Evolutionary conservation across 1,140 invertebrate species (phyloP).

Genomic region (Plodia interpunctella): DNA sequence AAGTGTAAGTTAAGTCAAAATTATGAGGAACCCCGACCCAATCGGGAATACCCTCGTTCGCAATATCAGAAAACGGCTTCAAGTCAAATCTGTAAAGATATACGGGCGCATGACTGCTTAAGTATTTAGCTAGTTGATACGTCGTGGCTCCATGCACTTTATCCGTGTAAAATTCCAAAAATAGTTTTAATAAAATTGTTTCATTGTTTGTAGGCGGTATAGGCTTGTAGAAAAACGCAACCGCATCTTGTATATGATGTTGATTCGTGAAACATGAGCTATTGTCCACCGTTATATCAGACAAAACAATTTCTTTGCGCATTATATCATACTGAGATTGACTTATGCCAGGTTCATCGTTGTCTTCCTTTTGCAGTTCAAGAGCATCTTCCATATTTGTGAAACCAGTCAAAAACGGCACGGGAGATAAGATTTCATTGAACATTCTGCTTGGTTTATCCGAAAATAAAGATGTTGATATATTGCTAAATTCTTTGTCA

Average conservation of each 20-base stretch:
- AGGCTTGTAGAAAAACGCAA: constrained; percentile 85
- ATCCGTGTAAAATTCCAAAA: constrained; percentile 84
- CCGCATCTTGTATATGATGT: constrained; percentile 83
- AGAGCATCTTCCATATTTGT: constrained; percentile 88
- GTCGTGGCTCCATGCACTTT: constrained; percentile 84
- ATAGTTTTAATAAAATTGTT: constrained; percentile 77
- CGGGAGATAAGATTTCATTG: constrained; percentile 78
- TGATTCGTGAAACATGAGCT: constrained; percentile 83
- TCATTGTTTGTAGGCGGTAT: constrained; percentile 80
- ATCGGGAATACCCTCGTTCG: constrained; percentile 80
- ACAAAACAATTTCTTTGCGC: constrained; percentile 79
- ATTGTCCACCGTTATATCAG: constrained; percentile 78
- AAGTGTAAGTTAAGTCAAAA: constrained; percentile 87
- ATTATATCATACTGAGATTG: constrained; percentile 79
- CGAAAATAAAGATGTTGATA: constrained; percentile 81
- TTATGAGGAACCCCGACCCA: constrained; percentile 88
- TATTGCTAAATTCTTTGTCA: constrained; percentile 83
- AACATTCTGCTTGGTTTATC: constrained; percentile 81
- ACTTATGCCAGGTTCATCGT: constrained; percentile 75
- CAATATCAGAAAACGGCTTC: constrained; percentile 81
- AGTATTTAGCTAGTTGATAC: constrained; percentile 80
- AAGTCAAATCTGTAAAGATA: constrained; percentile 87
- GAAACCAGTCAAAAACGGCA: constrained; percentile 84
- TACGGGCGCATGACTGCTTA: constrained; percentile 78
- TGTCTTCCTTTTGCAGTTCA: constrained; percentile 76